These are phyloP conservation scores for Epistrophella euchroma DNA, from an alignment of 2,888 invertebrate species.

Conservation along the genomic window DNA sequence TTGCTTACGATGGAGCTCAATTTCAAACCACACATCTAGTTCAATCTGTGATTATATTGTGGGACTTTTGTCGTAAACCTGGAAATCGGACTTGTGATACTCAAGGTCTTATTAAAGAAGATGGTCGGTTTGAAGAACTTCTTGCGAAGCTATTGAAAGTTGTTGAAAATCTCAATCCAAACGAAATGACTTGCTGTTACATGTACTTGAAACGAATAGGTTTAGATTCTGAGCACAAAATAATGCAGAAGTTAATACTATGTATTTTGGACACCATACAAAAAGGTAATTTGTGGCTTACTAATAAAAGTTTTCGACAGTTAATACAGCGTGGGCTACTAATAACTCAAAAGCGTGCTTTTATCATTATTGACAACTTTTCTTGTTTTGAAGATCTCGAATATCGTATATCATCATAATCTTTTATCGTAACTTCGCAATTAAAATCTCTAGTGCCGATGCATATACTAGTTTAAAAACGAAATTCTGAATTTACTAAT, in stretches of 20 bases:
- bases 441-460: too few relatives aligned
- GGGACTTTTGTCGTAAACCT: slow-evolving; percentile 76
- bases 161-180: slow-evolving; percentile 80
- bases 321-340: too few relatives aligned
- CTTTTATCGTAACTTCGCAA: too few relatives aligned
- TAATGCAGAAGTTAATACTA: slow-evolving; percentile 81
- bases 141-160: slow-evolving; percentile 79
- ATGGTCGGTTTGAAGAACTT: slow-evolving; percentile 65
- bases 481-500: too few relatives aligned
- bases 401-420: too few relatives aligned
- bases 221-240: slow-evolving; percentile 79
- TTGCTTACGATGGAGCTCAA: slow-evolving; percentile 27
- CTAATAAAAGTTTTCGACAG: not conserved
- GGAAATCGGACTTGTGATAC: not conserved
- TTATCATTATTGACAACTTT: too few relatives aligned
- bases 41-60: slow-evolving; percentile 78
- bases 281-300: slow-evolving; percentile 58
- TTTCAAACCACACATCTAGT: slow-evolving; percentile 76
- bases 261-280: slow-evolving; percentile 79
- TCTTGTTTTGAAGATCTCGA: too few relatives aligned
- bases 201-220: slow-evolving; percentile 85
- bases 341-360: too few relatives aligned
- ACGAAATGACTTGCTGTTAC: slow-evolving; percentile 83
- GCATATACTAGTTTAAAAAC: too few relatives aligned
- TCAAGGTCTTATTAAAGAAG: slow-evolving; percentile 25